Conservation (phyloP, 2,888 invertebrate genomes). For the Ophion slaviceki region DNA sequence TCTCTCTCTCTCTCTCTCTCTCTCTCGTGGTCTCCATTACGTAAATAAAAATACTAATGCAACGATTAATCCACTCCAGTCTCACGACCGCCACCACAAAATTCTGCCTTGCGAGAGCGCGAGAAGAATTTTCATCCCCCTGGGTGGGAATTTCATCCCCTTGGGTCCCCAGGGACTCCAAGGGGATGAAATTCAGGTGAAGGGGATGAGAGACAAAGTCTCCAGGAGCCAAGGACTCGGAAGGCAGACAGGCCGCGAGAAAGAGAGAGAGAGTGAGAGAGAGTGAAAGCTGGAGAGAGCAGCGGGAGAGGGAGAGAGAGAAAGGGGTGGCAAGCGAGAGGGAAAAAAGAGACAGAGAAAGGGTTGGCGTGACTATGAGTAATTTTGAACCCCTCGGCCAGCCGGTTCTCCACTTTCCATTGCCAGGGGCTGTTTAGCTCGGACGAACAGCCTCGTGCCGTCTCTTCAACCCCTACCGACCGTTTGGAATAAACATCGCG, state of each 20-base stretch:
- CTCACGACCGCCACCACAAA: too few relatives aligned
- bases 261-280: not conserved
- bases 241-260: not conserved
- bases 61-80: too few relatives aligned
- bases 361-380: conserved; percentile 77
- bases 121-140: too few relatives aligned
- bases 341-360: conserved; percentile 25
- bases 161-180: not conserved
- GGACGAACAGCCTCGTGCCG: conserved; percentile 51
- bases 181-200: not conserved
- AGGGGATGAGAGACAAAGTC: conserved; percentile 9
- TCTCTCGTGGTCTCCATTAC: too few relatives aligned
- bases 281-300: not conserved
- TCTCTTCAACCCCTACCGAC: conserved; percentile 53
- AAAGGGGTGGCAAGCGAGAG: not conserved
- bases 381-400: conserved; percentile 72
- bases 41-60: too few relatives aligned
- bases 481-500: conserved; percentile 63
- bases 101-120: too few relatives aligned
- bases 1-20: too few relatives aligned
- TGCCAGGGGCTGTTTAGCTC: conserved; percentile 42
- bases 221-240: conserved; percentile 45
- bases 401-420: conserved; percentile 25
- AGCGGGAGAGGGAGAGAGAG: not conserved
- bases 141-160: too few relatives aligned